These are phyloP conservation scores for Campylomormyrus numenius DNA, from an alignment of 2,113 vertebrate species.

Conservation along the genomic window DNA sequence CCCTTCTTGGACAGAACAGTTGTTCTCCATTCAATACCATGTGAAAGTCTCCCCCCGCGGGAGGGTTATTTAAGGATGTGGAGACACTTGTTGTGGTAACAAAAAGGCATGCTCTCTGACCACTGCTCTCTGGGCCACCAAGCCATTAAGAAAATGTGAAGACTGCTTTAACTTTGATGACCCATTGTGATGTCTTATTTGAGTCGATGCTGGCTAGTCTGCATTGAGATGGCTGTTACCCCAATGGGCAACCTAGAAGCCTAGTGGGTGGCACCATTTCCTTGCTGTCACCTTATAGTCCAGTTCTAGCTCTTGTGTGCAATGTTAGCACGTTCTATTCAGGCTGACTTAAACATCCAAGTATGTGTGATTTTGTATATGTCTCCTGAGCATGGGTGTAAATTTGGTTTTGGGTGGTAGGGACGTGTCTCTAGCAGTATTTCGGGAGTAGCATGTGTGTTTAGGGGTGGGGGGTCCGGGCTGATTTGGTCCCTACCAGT, in stretches of 20 bases:
- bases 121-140: background rate
- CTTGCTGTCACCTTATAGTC: background rate
- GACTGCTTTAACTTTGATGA: background rate
- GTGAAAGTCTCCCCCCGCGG: background rate
- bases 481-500: background rate
- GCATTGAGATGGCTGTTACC: background rate
- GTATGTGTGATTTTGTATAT: background rate
- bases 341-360: background rate
- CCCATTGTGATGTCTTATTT: background rate
- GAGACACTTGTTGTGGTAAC: background rate
- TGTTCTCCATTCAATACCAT: background rate
- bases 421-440: background rate
- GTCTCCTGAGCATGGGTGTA: background rate
- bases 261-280: background rate
- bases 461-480: background rate
- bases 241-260: background rate
- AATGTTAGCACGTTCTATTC: background rate
- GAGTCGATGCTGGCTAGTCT: background rate
- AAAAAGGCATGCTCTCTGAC: background rate
- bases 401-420: background rate
- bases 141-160: background rate
- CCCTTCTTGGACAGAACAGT: slow-evolving; percentile 12
- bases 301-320: background rate
- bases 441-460: background rate
- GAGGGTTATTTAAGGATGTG: background rate